Conservation (phyloP, 2,888 invertebrate genomes). For the Heteromyza rotundicornis region DNA sequence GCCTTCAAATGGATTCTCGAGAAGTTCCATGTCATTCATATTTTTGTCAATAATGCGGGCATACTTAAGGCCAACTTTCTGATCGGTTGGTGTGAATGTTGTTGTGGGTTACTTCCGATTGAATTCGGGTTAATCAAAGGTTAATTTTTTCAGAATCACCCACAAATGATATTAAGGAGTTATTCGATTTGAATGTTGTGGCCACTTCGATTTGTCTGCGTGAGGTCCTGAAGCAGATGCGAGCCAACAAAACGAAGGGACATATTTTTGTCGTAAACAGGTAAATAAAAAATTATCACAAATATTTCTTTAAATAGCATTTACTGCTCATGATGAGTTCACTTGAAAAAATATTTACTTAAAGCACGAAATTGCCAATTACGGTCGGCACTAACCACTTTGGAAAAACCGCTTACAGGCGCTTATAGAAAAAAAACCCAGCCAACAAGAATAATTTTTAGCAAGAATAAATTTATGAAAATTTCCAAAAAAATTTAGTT, state of each 20-base stretch:
- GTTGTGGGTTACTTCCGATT: neutral
- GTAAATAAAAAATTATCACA: no score
- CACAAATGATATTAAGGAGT: constrained; percentile 53
- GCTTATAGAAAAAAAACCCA: no score
- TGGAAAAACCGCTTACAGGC: no score
- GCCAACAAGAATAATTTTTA: no score
- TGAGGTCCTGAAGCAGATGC: constrained; percentile 67
- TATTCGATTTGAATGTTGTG: constrained; percentile 66
- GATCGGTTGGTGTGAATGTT: constrained; percentile 36
- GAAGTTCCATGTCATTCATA: constrained; percentile 52
- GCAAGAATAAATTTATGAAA: no score
- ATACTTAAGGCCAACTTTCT: constrained; percentile 58
- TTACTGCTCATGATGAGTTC: no score
- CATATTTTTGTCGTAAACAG: constrained; percentile 71
- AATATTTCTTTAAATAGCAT: no score
- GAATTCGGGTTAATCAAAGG: neutral
- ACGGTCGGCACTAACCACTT: no score
- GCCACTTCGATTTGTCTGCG: constrained; percentile 66
- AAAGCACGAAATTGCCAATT: no score
- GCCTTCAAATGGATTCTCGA: constrained; percentile 55
- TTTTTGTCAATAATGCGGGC: constrained; percentile 62
- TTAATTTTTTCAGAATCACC: constrained; percentile 42
- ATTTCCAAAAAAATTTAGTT: no score
- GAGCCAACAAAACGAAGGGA: constrained; percentile 63
- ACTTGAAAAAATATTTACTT: no score